phyloP scores from a whole-genome alignment of 2,888 invertebrate species.

The Hyposoter dolosus region DNA sequence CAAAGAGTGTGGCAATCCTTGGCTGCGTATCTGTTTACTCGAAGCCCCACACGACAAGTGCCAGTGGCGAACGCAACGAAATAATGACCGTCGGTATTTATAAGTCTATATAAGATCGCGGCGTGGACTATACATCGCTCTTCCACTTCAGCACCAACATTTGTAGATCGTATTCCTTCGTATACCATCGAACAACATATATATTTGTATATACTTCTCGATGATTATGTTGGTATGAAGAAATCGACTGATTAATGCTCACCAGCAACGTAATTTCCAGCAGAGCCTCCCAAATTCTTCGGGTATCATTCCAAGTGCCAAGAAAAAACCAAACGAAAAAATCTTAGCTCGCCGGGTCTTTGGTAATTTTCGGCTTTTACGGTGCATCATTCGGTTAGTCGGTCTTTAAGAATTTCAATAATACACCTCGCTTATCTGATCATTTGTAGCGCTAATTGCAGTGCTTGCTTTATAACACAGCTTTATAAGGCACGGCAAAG shows the following conservation, averaged over 20 bases:
- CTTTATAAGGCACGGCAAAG: not conserved
- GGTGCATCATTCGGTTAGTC: not conserved
- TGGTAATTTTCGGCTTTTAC: conserved; percentile 6
- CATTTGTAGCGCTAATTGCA: not conserved
- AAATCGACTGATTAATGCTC: conserved; percentile 18
- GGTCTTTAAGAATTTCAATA: conserved; percentile 27
- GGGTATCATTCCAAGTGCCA: not conserved
- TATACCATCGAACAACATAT: not conserved
- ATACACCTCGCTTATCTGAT: conserved; percentile 14
- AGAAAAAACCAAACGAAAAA: not conserved
- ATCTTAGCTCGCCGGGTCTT: not conserved
- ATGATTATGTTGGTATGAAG: conserved; percentile 2
- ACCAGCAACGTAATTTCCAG: not conserved
- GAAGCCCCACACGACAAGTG: conserved; percentile 83
- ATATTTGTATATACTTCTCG: conserved; percentile 1
- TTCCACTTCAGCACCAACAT: not conserved
- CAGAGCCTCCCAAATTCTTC: not conserved
- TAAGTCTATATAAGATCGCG: conserved; percentile 70
- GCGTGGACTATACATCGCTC: conserved; percentile 22
- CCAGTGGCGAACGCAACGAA: conserved; percentile 80
- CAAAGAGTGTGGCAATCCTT: conserved; percentile 47
- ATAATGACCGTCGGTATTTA: conserved; percentile 78
- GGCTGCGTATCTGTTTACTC: conserved; percentile 70
- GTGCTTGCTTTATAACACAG: not conserved
- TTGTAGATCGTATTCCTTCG: conserved; percentile 1